A percentile compares a stretch with the other conserved stretches of the same genome.
Conservation (phyloP, 2,113 vertebrate genomes). For the Anhinga rufa region DNA sequence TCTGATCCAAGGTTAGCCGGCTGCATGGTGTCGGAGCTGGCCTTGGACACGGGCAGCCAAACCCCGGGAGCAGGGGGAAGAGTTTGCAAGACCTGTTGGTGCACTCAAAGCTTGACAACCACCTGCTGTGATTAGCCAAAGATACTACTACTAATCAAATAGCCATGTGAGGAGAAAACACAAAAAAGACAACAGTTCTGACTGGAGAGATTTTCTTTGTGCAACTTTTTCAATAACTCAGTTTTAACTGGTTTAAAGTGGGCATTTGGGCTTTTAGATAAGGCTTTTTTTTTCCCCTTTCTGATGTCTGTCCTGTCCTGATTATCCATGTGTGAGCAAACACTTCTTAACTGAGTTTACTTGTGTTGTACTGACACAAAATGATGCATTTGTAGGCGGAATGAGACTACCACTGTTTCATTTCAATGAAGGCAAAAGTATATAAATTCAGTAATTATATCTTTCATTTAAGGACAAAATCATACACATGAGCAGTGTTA, state of each 20-base stretch:
- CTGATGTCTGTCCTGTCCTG: neutral
- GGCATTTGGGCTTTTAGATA: neutral
- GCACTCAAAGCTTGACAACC: neutral
- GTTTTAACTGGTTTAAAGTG: neutral
- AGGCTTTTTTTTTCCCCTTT: neutral
- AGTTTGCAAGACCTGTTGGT: neutral
- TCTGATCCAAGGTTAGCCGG: neutral
- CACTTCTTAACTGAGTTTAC: neutral
- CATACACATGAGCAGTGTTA: neutral
- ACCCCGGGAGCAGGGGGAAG: neutral
- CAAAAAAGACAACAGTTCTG: too few species aligned
- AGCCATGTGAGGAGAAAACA: neutral
- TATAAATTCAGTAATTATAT: neutral
- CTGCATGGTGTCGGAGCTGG: neutral
- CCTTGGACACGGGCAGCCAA: neutral
- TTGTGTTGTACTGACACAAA: neutral
- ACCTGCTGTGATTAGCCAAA: neutral
- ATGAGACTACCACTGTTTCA: neutral
- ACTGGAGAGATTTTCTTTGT: neutral
- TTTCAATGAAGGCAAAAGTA: neutral
- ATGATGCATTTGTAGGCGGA: neutral
- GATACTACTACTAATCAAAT: neutral
- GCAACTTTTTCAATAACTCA: neutral
- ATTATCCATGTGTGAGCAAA: neutral
- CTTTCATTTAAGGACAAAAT: neutral